A percentile compares a stretch with the other conserved stretches of the same genome.
Evolutionary conservation across 2,113 vertebrate genomes (phyloP).

Genomic region (Acanthisitta chloris): DNA sequence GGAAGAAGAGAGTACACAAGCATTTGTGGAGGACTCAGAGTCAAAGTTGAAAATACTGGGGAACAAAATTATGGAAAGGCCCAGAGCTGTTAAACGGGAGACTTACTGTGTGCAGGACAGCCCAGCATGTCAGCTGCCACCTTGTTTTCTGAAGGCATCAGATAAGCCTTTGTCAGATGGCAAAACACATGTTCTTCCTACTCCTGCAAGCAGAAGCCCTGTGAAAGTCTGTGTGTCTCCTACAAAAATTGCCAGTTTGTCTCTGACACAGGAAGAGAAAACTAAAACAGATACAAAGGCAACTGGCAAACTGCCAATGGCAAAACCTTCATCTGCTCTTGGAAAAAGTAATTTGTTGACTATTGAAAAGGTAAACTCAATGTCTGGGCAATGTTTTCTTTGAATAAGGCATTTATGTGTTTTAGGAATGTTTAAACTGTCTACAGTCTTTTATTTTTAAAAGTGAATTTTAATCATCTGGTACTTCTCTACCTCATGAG

Average conservation of each 20-base stretch:
- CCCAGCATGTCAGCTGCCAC: conserved; percentile 69
- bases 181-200: not conserved
- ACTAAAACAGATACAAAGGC: not conserved
- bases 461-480: not conserved
- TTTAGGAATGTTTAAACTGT: not conserved
- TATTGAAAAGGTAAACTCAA: conserved; percentile 66
- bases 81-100: conserved; percentile 79
- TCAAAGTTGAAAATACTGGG: conserved; percentile 77
- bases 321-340: not conserved
- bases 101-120: conserved; percentile 84
- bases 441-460: not conserved
- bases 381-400: not conserved
- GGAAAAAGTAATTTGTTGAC: conserved; percentile 44
- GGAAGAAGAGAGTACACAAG: conserved; percentile 44
- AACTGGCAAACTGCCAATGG: not conserved
- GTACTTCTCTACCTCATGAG: not conserved
- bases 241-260: not conserved
- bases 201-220: conserved; percentile 52
- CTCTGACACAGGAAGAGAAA: conserved; percentile 1
- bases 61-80: conserved; percentile 60
- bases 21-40: conserved; percentile 77
- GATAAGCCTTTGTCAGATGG: not conserved
- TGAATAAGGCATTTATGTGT: not conserved
- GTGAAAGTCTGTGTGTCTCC: not conserved
- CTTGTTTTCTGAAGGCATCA: conserved; percentile 57